Conservation (phyloP, 2,888 invertebrate genomes). For the Spicauda simplicius region DNA sequence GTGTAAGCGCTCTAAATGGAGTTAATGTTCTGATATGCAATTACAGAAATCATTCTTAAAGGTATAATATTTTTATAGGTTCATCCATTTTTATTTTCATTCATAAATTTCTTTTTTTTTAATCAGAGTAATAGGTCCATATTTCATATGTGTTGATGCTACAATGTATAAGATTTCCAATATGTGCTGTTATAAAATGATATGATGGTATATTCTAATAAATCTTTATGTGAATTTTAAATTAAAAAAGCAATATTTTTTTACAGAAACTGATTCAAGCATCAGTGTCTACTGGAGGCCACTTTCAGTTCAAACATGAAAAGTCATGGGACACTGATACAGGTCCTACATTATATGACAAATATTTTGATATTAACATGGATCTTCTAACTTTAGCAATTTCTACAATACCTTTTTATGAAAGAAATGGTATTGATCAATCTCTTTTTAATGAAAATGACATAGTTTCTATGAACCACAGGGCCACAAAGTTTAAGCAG, state of each 20-base stretch:
- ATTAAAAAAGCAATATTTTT: background rate
- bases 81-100: too few species aligned
- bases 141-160: too few species aligned
- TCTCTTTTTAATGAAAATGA: conserved; percentile 66
- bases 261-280: conserved; percentile 72
- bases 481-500: conserved; percentile 68
- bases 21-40: too few species aligned
- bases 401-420: conserved; percentile 72
- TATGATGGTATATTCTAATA: too few species aligned
- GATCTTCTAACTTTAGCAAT: conserved; percentile 66
- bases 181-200: too few species aligned
- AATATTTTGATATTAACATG: conserved; percentile 76
- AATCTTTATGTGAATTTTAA: too few species aligned
- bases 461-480: conserved; percentile 68
- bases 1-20: too few species aligned
- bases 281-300: conserved; percentile 71
- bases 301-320: conserved; percentile 82
- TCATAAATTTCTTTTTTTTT: too few species aligned
- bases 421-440: conserved; percentile 67
- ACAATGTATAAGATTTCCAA: too few species aligned
- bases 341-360: conserved; percentile 70
- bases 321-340: conserved; percentile 74
- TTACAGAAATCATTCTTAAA: too few species aligned
- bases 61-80: too few species aligned
- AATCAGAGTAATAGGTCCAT: too few species aligned